Evolutionary conservation across 1,140 invertebrate species (phyloP).

Genomic region (Zaprionus camerounensis): DNA sequence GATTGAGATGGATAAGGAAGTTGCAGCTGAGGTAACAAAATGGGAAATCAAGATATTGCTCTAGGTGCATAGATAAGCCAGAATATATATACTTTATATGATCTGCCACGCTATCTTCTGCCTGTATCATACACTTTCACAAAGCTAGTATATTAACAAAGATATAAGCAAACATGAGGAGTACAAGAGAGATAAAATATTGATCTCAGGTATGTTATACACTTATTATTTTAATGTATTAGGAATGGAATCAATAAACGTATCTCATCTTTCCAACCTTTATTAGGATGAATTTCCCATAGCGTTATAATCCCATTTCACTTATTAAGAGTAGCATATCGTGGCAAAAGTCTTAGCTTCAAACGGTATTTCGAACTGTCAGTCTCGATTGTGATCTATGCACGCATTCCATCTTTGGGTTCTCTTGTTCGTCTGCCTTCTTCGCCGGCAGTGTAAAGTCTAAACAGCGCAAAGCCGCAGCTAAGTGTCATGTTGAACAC

Average conservation of each 20-base stretch:
- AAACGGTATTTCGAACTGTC: conserved; percentile 19
- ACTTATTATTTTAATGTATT: background rate
- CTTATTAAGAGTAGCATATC: background rate
- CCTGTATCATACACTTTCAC: too few species aligned
- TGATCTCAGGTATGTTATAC: too few species aligned
- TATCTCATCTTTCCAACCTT: background rate
- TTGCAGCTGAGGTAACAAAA: background rate
- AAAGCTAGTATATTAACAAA: too few species aligned
- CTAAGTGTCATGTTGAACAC: conserved; percentile 79
- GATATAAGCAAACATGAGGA: too few species aligned
- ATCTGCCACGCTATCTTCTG: too few species aligned
- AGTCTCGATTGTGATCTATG: conserved; percentile 38
- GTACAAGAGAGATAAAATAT: too few species aligned
- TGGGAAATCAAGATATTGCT: background rate
- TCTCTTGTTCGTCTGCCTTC: conserved; percentile 23
- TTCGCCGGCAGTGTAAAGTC: conserved; percentile 53
- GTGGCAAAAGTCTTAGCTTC: background rate
- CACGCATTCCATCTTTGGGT: conserved; percentile 4
- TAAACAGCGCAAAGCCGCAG: conserved; percentile 72
- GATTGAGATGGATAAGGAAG: too few species aligned
- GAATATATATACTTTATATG: too few species aligned
- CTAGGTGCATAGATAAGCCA: too few species aligned
- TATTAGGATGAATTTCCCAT: background rate
- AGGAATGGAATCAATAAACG: background rate
- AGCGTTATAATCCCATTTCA: background rate